These are phyloP conservation scores for Sesamia inferens DNA, from an alignment of 2,888 invertebrate species.

Conservation along the genomic window DNA sequence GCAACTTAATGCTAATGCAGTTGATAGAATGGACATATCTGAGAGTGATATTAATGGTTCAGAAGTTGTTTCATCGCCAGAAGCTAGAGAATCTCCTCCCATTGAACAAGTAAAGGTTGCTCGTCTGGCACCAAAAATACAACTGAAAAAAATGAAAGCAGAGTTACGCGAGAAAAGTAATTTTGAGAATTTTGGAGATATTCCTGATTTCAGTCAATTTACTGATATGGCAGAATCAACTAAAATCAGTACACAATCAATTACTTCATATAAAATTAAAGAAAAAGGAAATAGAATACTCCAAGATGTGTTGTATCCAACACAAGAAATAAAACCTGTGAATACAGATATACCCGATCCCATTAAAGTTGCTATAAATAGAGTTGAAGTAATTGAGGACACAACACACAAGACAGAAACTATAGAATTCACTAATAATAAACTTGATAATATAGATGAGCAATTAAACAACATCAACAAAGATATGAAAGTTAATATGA, in stretches of 20 bases:
- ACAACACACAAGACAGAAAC: conserved; percentile 11
- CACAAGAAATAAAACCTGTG: conserved; percentile 79
- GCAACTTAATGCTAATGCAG: conserved; percentile 85
- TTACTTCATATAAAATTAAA: conserved; percentile 48
- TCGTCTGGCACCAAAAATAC: conserved; percentile 88
- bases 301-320: conserved; percentile 77
- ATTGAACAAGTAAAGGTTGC: conserved; percentile 89
- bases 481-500: conserved; percentile 5
- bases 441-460: conserved; percentile 7
- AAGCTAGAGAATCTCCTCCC: conserved; percentile 82
- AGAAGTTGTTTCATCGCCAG: conserved; percentile 80
- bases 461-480: conserved; percentile 4
- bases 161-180: conserved; percentile 76
- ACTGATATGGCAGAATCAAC: conserved; percentile 56
- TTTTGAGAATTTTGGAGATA: conserved; percentile 59
- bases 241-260: conserved; percentile 37
- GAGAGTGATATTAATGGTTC: conserved; percentile 84
- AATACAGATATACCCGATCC: conserved; percentile 64
- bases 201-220: conserved; percentile 56
- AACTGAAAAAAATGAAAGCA: conserved; percentile 88
- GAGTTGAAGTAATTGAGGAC: conserved; percentile 38
- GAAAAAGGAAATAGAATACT: conserved; percentile 51
- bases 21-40: conserved; percentile 83
- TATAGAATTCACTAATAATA: conserved; percentile 3
- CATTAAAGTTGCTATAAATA: conserved; percentile 51